phyloP scores from a whole-genome alignment of 2,888 invertebrate species.

The Cephus spinipes region DNA sequence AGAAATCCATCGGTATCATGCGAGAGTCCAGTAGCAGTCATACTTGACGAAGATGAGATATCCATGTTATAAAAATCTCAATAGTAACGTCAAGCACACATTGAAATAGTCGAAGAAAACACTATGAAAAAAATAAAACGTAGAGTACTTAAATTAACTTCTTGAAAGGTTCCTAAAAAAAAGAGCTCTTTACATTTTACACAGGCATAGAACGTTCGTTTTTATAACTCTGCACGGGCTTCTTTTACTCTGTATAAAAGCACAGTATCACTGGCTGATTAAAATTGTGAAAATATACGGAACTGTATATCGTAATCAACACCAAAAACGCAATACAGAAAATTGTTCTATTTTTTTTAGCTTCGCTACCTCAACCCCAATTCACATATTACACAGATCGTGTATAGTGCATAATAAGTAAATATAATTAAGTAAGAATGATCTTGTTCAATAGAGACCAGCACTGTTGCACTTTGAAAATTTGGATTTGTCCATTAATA shows the following conservation, averaged over 20 bases:
- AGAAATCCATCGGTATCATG: slow-evolving; percentile 53
- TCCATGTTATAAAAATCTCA: slow-evolving; percentile 35
- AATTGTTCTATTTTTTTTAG: background rate
- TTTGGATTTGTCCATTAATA: background rate
- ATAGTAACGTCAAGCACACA: background rate
- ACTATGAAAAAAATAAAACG: background rate
- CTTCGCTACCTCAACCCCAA: background rate
- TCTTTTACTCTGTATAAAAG: background rate
- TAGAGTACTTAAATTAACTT: background rate
- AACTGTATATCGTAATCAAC: background rate
- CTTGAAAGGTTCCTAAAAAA: background rate
- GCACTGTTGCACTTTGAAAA: background rate
- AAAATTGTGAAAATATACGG: background rate
- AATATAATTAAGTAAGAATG: background rate
- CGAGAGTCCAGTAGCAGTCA: slow-evolving; percentile 46
- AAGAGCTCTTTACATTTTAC: background rate
- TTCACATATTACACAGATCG: background rate
- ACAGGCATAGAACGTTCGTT: background rate
- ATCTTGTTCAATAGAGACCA: background rate
- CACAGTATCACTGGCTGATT: background rate
- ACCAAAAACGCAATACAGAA: background rate
- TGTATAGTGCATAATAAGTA: too few relatives aligned
- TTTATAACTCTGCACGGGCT: background rate
- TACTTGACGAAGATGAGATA: slow-evolving; percentile 48
- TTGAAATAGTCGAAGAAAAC: background rate